Conservation (phyloP, 1,140 invertebrate genomes). For the Hylaeus anthracinus region DNA sequence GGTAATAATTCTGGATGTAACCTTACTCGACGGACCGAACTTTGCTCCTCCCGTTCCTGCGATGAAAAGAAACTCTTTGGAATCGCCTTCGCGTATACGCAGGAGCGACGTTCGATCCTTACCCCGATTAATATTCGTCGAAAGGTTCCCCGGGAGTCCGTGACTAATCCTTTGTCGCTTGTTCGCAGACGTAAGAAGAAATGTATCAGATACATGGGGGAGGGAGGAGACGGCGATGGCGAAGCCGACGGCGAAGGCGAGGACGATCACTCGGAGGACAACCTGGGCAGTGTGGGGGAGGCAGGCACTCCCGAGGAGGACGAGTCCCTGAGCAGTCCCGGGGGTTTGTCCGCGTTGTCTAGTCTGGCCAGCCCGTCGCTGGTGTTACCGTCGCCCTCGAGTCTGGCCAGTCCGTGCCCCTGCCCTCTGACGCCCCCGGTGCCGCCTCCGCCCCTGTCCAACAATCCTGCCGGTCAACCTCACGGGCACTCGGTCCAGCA, state of each 20-base stretch:
- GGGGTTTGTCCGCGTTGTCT: conserved; percentile 88
- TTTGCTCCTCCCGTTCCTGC: not conserved
- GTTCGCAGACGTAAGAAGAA: conserved; percentile 97
- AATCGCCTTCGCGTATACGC: not conserved
- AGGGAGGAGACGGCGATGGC: conserved; percentile 86
- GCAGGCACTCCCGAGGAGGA: conserved; percentile 86
- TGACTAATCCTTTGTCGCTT: conserved; percentile 42
- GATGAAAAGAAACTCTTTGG: not conserved
- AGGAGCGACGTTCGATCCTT: not conserved
- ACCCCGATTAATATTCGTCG: conserved; percentile 1
- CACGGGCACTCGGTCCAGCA: conserved; percentile 60
- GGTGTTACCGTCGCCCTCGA: conserved; percentile 85
- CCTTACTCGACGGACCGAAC: conserved; percentile 18
- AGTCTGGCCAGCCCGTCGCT: conserved; percentile 89
- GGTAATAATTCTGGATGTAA: conserved; percentile 62
- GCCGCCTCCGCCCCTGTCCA: conserved; percentile 74
- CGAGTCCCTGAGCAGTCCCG: conserved; percentile 89
- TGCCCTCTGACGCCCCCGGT: conserved; percentile 80
- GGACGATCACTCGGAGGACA: conserved; percentile 90
- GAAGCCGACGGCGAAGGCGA: conserved; percentile 84
- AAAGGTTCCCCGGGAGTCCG: not conserved
- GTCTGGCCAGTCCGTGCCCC: conserved; percentile 84
- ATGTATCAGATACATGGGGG: conserved; percentile 96
- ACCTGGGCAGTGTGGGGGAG: conserved; percentile 89
- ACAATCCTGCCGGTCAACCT: conserved; percentile 68